Percentiles rank a stretch among this genome's conserved stretches.
Evolutionary conservation across 2,888 invertebrate genomes (phyloP).

Genomic region (Drosophila percnosoma): DNA sequence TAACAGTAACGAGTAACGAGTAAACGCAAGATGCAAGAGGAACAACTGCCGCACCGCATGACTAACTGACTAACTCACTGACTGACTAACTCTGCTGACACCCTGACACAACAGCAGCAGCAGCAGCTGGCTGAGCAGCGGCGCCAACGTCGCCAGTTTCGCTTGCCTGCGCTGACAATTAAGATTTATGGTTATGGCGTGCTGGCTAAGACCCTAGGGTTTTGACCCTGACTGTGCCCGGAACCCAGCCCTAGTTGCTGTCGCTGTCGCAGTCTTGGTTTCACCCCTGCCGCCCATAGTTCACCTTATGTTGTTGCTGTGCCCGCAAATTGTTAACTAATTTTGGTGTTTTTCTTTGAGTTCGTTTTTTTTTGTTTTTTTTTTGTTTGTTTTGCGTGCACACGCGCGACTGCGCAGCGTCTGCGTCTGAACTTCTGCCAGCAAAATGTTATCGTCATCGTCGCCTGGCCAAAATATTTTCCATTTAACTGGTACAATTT

Average conservation of each 20-base stretch:
- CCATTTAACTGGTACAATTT: conserved; percentile 69
- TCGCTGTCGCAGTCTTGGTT: not conserved
- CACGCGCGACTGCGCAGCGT: conserved; percentile 68
- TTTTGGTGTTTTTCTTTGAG: conserved; percentile 36
- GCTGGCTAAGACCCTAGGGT: conserved; percentile 53
- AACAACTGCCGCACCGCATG: conserved; percentile 16
- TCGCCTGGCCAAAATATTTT: conserved; percentile 30
- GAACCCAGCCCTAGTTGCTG: conserved; percentile 17
- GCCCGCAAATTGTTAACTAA: conserved; percentile 60
- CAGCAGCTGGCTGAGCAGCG: conserved; percentile 23
- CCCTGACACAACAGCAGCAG: conserved; percentile 21
- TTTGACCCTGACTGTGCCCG: conserved; percentile 47
- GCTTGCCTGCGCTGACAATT: conserved; percentile 75
- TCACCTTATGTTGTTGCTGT: conserved; percentile 21
- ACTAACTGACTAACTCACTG: conserved; percentile 27
- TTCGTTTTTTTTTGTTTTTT: conserved; percentile 12
- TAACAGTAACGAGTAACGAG: conserved; percentile 4
- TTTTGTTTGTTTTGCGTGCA: conserved; percentile 28
- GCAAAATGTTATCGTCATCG: conserved; percentile 36
- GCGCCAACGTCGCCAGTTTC: conserved; percentile 51
- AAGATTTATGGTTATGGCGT: conserved; percentile 78
- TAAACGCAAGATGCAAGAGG: not conserved
- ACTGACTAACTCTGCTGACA: conserved; percentile 27
- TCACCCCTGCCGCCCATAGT: conserved; percentile 25
- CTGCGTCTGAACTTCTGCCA: not conserved